Percentiles rank a stretch among this genome's conserved stretches.
phyloP scores from a whole-genome alignment of 2,113 vertebrate species.

The Aptenodytes patagonicus region DNA sequence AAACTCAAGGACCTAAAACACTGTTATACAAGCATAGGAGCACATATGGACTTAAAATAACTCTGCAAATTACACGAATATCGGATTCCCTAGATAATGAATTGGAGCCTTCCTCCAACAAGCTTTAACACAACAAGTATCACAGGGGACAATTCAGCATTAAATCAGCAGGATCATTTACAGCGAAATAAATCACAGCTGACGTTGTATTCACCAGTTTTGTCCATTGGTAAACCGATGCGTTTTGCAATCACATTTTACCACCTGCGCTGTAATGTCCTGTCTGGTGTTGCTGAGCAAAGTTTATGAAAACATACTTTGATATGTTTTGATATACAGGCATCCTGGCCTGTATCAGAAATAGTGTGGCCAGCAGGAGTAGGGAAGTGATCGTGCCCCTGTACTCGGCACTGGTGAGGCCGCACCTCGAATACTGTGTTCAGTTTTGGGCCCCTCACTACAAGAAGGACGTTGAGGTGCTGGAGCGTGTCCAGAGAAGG shows the following conservation, averaged over 20 bases:
- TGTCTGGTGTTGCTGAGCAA: not conserved
- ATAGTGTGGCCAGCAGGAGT: too few species aligned
- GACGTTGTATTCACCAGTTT: rapidly evolving
- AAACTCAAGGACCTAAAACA: not conserved
- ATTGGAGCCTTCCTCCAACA: not conserved
- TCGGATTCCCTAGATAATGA: not conserved
- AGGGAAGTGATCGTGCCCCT: too few species aligned
- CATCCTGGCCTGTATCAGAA: too few species aligned
- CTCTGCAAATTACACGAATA: not conserved
- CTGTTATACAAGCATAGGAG: not conserved
- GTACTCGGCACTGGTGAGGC: too few species aligned
- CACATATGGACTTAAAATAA: not conserved
- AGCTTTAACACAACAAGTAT: not conserved
- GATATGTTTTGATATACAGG: not conserved
- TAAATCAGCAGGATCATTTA: not conserved
- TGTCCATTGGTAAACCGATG: rapidly evolving
- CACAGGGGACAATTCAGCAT: not conserved
- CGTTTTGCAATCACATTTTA: not conserved
- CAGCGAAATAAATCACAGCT: not conserved
- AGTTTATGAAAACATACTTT: not conserved
- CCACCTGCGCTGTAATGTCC: not conserved
- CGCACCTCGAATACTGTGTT: too few species aligned
- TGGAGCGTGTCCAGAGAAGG: too few species aligned
- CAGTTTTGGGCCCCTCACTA: too few species aligned
- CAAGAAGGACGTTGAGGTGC: too few species aligned